phyloP scores from a whole-genome alignment of 2,797 vertebrate species.

The Darevskia nairensis region DNA sequence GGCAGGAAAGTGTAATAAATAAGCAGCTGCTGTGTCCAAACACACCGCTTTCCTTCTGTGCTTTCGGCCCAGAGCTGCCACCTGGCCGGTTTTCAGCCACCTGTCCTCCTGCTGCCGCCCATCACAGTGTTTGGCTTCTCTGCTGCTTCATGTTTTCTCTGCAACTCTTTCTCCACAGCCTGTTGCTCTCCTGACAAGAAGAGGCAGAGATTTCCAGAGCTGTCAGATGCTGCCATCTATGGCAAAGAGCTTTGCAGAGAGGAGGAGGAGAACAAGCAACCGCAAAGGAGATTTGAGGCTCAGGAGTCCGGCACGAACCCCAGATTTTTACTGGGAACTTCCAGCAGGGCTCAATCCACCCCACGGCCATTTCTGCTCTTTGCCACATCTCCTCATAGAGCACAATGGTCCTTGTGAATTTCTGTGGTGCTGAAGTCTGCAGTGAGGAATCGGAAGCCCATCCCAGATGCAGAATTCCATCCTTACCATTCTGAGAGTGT shows the following conservation, averaged over 20 bases:
- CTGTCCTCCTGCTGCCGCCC: not conserved
- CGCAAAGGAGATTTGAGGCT: not conserved
- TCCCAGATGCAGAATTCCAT: not conserved
- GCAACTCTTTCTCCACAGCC: not conserved
- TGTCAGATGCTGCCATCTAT: constrained; percentile 49
- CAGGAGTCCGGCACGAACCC: not conserved
- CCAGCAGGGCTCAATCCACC: not conserved
- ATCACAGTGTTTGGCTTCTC: rapidly evolving
- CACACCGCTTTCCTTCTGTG: too few relatives aligned
- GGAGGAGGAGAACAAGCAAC: not conserved
- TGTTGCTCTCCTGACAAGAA: not conserved
- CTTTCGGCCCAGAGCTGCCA: not conserved
- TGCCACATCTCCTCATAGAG: not conserved
- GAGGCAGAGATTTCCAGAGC: rapidly evolving
- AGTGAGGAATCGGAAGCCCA: not conserved
- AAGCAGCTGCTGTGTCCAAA: not conserved
- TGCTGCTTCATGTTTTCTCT: not conserved
- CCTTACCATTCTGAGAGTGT: not conserved
- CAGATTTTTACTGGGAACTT: not conserved
- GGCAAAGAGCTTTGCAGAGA: constrained; percentile 5
- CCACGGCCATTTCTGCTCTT: too few relatives aligned
- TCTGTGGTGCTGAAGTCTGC: not conserved
- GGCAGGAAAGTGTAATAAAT: not conserved
- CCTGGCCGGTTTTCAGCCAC: not conserved
- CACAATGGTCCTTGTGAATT: not conserved